Evolutionary conservation across 1,140 invertebrate genomes (phyloP), one percentile per base, ranked within the genome.

Genomic region (Manduca sexta): DNA sequence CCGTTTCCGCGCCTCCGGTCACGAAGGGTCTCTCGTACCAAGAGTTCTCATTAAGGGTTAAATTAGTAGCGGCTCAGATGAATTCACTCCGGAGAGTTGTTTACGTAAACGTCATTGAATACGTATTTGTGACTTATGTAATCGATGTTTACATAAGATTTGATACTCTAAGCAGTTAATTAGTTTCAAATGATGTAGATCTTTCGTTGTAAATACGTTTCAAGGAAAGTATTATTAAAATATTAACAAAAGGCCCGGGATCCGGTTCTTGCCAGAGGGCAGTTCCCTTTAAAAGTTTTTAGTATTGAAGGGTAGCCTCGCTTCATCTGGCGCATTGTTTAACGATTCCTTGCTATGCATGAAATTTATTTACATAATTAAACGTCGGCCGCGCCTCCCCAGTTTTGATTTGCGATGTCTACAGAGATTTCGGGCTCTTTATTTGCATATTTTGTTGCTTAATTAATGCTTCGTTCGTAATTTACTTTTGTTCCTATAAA

Each of bases 311-410:
- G 64, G 64, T 59, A 60, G 56, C 62, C 58, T 48, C 61, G 64
- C 54, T 54, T 81, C 73, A 77, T 78, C 76, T 76, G 76, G 74
- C 60, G 71, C 69, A 77, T 78, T 80, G 76, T 84, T 81, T 74
- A 66, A 73, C 60, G 65, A 74, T 67, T 69, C 64, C 68, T 77
- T 69, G 63, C 62, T 74, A 79, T 75, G 80, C 75, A 81, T 79
- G 71, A 71, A 78, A 76, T 76, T 72, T 79, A 82, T 84, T 84
- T 81, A 78, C 78, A 82, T 84, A 81, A 82, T 82, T 82, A 84
- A 82, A 74, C 71, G 75, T 65, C 63, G 72, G 54, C 51, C 57
- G 48, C 52, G 52, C 58, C 64, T 69, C 72, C 73, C 74, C 42
- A 48, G 67, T 69, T 78, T 69, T 79, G 76, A 81, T 84, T 80